These are phyloP conservation scores for Polydrusus tereticollis DNA, from an alignment of 2,888 invertebrate species.

Conservation along the genomic window DNA sequence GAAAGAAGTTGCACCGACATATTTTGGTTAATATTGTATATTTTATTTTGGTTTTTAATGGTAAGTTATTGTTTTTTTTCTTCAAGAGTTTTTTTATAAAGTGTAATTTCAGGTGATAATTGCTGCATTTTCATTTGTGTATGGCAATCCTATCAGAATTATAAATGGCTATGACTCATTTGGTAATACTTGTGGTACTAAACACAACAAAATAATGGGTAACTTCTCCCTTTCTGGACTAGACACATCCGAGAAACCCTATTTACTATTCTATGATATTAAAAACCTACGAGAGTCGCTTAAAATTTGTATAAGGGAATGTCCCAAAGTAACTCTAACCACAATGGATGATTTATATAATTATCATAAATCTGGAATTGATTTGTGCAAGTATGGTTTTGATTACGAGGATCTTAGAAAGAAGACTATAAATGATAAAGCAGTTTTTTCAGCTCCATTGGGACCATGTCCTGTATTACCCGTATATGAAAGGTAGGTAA, in stretches of 20 bases:
- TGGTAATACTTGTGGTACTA: slow-evolving; percentile 93
- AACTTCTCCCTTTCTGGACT: slow-evolving; percentile 83
- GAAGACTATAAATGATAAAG: slow-evolving; percentile 65
- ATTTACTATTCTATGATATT: slow-evolving; percentile 87
- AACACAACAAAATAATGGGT: slow-evolving; percentile 80
- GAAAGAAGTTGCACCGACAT: slow-evolving; percentile 86
- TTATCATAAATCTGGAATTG: slow-evolving; percentile 82
- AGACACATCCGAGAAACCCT: slow-evolving; percentile 82
- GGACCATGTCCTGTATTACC: slow-evolving; percentile 87
- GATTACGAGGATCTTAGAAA: slow-evolving; percentile 66
- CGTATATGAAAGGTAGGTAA: slow-evolving; percentile 76
- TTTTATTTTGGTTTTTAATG: slow-evolving; percentile 87
- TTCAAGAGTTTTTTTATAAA: background rate
- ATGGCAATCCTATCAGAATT: slow-evolving; percentile 87
- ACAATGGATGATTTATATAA: slow-evolving; percentile 77
- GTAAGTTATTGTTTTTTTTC: slow-evolving; percentile 66
- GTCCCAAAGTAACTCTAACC: slow-evolving; percentile 79
- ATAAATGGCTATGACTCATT: slow-evolving; percentile 95
- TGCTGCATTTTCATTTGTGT: slow-evolving; percentile 88
- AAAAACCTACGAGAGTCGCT: slow-evolving; percentile 81
- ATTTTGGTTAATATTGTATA: slow-evolving; percentile 83
- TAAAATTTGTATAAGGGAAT: slow-evolving; percentile 91
- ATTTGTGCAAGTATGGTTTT: slow-evolving; percentile 82
- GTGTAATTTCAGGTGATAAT: slow-evolving; percentile 76
- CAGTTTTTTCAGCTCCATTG: slow-evolving; percentile 66